Base-by-base conservation (phyloP, 1,140 invertebrate genomes). In the Papilio dardanus region DNA sequence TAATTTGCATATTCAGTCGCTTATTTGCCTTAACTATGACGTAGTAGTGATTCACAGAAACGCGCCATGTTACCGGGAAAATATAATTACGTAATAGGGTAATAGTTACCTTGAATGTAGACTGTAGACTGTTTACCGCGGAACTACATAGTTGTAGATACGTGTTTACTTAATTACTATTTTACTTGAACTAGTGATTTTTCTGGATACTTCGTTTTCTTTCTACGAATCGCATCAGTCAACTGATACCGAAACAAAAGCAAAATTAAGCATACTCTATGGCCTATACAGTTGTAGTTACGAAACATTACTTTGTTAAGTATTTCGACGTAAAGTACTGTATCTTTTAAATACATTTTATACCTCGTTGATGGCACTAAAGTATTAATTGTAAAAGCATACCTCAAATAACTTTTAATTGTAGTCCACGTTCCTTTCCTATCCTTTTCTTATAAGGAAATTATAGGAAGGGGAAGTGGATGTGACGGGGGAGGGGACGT, bases 21-120 rank as follows among this genome's bases (percentile, higher is more conserved):
- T 54, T 54, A 24, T 58, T 58, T 58, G 54, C 54, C 28, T 12
- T 21, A 58, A 58, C 54, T 58, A 10, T 58, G 54, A 58, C 54
- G 54, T 58, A 28, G 54, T 28, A 14, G 21, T 14, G 24, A 54
- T 54, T 58, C 54, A 58, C 54, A 58, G 54, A 58, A 58, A 2
- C 54, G 21, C 24, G 24, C 54, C 54, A 58, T 24, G 14, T 12
- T 58, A 58, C 46, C 54, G 10, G 54, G 54, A 28, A 58, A 54
- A 58, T 28, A 58, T 58, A 28, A 58, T 58, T 58, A 28, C 54
- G 24, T 28, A 14, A 58, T n/a, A n/a, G n/a, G n/a, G n/a, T n/a
- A n/a, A n/a, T 50, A 7, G n/a, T 19, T 58, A 58, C 54, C 21
- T 30, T 58, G 54, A 58, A 30, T 12, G 50, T 12, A 50, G n/a